A percentile compares a stretch with the other conserved stretches of the same genome.
These are phyloP conservation scores for Pelodiscus sinensis DNA, from an alignment of 2,113 vertebrate species.

Conservation along the genomic window DNA sequence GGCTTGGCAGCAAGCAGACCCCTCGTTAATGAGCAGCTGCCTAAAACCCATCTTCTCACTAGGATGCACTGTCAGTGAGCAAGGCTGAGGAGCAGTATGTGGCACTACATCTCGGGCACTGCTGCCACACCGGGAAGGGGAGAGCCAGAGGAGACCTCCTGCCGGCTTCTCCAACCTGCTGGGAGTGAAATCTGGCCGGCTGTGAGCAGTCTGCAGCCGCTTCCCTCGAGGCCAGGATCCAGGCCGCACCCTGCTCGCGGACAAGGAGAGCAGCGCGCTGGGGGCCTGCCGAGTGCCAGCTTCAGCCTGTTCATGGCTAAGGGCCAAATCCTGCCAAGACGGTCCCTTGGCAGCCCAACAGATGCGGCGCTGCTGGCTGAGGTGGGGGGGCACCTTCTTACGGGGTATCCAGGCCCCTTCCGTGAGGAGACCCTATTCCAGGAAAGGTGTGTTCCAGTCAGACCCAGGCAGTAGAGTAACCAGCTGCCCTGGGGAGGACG, in stretches of 20 bases:
- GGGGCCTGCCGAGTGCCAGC: background rate
- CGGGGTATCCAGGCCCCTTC: too few relatives aligned
- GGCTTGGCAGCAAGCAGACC: background rate
- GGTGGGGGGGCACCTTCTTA: background rate
- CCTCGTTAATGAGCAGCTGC: background rate
- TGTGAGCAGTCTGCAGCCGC: background rate
- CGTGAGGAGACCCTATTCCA: background rate
- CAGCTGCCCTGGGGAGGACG: background rate
- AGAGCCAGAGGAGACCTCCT: slow-evolving; percentile 12
- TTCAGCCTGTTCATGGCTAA: background rate
- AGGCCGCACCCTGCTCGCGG: background rate
- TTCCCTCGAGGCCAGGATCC: background rate
- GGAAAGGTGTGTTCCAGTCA: background rate
- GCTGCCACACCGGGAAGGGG: background rate
- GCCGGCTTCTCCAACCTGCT: background rate
- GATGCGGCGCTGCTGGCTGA: background rate
- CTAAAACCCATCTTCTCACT: background rate
- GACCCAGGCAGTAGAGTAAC: background rate
- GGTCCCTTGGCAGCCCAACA: background rate
- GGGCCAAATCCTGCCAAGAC: rapidly evolving
- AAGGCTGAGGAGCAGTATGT: background rate
- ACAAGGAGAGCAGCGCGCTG: background rate
- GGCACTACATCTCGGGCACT: background rate
- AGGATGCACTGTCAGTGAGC: background rate
- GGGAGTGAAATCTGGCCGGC: background rate